Percentiles rank a stretch among this genome's conserved stretches.
These are phyloP conservation scores for Nowickia ferox DNA, from an alignment of 2,888 invertebrate species.

Conservation along the genomic window DNA sequence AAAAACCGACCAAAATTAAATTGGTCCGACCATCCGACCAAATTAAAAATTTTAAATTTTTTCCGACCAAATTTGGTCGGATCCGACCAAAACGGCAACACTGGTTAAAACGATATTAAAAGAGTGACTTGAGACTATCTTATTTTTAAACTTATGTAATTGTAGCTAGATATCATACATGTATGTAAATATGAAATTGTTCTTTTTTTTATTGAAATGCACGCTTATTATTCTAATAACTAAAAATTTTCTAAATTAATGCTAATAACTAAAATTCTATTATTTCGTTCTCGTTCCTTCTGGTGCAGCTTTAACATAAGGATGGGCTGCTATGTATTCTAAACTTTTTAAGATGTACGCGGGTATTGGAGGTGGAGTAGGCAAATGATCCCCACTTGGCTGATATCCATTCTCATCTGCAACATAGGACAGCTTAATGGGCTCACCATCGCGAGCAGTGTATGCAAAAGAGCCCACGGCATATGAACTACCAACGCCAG, in stretches of 20 bases:
- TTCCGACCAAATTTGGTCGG: too few species aligned
- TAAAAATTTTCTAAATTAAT: slow-evolving; percentile 51
- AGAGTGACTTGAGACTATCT: too few species aligned
- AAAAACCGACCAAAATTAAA: too few species aligned
- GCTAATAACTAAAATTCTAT: slow-evolving; percentile 26
- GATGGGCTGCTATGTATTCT: slow-evolving; percentile 79
- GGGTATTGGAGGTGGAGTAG: slow-evolving; percentile 82
- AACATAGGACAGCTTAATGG: slow-evolving; percentile 77
- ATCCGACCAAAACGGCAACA: too few species aligned
- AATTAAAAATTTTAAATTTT: too few species aligned
- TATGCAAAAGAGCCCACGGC: slow-evolving; percentile 80
- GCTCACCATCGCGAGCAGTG: slow-evolving; percentile 79
- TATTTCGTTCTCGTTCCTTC: slow-evolving; percentile 4
- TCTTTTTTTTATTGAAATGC: background rate
- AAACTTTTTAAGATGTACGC: slow-evolving; percentile 78
- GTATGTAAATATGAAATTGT: background rate
- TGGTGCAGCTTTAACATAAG: slow-evolving; percentile 74
- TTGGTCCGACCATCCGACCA: too few species aligned
- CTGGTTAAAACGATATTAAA: too few species aligned
- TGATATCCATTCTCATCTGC: slow-evolving; percentile 81
- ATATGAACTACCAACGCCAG: slow-evolving; percentile 84
- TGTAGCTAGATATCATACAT: background rate
- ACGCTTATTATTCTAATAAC: slow-evolving; percentile 18
- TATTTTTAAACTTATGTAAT: too few species aligned
- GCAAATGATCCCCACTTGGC: slow-evolving; percentile 80